phyloP scores from a whole-genome alignment of 2,113 vertebrate genomes.

The Lamprologus ornatipinnis region DNA sequence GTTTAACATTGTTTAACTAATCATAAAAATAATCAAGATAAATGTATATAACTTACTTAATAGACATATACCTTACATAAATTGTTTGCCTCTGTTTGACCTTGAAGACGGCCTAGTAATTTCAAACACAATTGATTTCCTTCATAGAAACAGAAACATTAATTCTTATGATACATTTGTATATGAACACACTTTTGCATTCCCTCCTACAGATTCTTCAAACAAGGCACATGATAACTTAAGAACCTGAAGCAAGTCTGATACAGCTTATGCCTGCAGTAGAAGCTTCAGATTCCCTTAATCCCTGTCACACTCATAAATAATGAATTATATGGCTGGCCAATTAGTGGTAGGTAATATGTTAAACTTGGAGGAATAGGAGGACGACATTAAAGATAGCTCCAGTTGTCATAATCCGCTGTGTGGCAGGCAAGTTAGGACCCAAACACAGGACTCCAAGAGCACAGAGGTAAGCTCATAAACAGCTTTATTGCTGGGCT shows the following conservation, averaged over 20 bases:
- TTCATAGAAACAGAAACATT: background rate
- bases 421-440: background rate
- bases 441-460: background rate
- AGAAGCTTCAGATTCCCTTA: background rate
- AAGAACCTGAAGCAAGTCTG: background rate
- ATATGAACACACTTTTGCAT: background rate
- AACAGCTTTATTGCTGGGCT: background rate
- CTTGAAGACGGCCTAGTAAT: background rate
- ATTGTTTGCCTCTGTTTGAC: background rate
- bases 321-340: background rate
- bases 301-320: background rate
- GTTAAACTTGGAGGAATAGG: background rate
- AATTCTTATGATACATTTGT: background rate
- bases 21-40: background rate
- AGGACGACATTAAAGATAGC: background rate
- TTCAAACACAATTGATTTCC: background rate
- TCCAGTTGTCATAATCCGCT: background rate
- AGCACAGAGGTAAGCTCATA: background rate
- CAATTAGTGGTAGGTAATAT: constrained; percentile 21
- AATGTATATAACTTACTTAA: background rate
- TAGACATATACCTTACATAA: background rate
- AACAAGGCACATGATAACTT: background rate
- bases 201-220: background rate
- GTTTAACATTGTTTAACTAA: background rate
- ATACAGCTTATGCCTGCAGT: background rate